Conservation (phyloP, 1,140 invertebrate genomes). For the Probaryconus sp. region DNA sequence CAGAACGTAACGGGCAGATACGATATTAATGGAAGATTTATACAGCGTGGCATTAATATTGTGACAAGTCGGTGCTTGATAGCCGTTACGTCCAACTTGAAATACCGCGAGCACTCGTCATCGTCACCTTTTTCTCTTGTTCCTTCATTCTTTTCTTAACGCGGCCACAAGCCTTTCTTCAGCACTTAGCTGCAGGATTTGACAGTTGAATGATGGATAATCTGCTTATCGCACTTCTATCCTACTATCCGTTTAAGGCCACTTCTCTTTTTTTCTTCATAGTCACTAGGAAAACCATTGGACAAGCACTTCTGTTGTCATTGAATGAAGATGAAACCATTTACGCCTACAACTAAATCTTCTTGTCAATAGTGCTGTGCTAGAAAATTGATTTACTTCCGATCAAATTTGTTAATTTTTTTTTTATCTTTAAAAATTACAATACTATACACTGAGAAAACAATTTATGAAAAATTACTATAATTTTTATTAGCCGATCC, state of each 20-base stretch:
- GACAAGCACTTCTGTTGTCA: conserved; percentile 37
- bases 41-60: conserved; percentile 58
- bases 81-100: conserved; percentile 32
- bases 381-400: too few relatives aligned
- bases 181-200: conserved; percentile 46
- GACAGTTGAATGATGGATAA: conserved; percentile 66
- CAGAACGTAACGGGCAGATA: conserved; percentile 12
- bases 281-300: conserved; percentile 51
- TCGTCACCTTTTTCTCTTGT: conserved; percentile 38
- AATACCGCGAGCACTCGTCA: conserved; percentile 45
- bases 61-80: conserved; percentile 58
- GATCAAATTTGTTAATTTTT: too few relatives aligned
- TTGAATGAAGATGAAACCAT: not conserved
- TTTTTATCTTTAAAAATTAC: too few relatives aligned
- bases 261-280: conserved; percentile 41
- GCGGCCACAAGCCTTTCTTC: conserved; percentile 44
- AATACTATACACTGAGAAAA: too few relatives aligned
- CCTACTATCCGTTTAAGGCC: conserved; percentile 38
- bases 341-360: not conserved
- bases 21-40: conserved; percentile 58
- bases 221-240: conserved; percentile 61
- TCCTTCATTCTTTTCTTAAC: conserved; percentile 31
- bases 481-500: too few relatives aligned
- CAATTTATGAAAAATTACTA: too few relatives aligned
- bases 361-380: too few relatives aligned